phyloP scores from a whole-genome alignment of 2,888 invertebrate genomes.

The Harpalus rufipes region DNA sequence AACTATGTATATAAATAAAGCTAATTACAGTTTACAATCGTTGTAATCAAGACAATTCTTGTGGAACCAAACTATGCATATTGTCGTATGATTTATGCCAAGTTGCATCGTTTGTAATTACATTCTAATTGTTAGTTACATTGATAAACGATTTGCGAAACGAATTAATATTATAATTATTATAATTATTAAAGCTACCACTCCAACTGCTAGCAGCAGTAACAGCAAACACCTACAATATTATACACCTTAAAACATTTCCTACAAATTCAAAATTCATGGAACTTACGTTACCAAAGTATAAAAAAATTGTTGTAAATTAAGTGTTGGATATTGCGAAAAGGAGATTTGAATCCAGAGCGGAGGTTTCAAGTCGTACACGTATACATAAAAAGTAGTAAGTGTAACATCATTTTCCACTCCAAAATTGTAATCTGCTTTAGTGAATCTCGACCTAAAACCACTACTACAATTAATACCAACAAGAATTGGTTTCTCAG shows the following conservation, averaged over 20 bases:
- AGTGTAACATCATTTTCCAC: slow-evolving; percentile 91
- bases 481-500: slow-evolving; percentile 85
- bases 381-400: slow-evolving; percentile 98
- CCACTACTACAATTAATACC: slow-evolving; percentile 89
- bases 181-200: too few relatives aligned
- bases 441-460: slow-evolving; percentile 85
- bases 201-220: slow-evolving; percentile 91
- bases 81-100: too few relatives aligned
- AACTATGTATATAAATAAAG: too few relatives aligned
- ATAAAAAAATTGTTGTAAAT: slow-evolving; percentile 98
- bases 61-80: too few relatives aligned
- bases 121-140: too few relatives aligned
- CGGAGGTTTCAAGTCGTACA: slow-evolving; percentile 97
- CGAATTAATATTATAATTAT: too few relatives aligned
- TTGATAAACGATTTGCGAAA: too few relatives aligned
- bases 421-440: slow-evolving; percentile 96
- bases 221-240: slow-evolving; percentile 92
- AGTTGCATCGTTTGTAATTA: too few relatives aligned
- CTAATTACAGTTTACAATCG: too few relatives aligned
- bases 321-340: slow-evolving; percentile 98
- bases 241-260: neutral
- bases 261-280: neutral
- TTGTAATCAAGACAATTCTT: too few relatives aligned
- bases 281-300: slow-evolving; percentile 95
- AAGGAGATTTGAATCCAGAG: slow-evolving; percentile 98